Conservation (phyloP, 2,797 vertebrate genomes). For the Hozukius guyotensis region DNA sequence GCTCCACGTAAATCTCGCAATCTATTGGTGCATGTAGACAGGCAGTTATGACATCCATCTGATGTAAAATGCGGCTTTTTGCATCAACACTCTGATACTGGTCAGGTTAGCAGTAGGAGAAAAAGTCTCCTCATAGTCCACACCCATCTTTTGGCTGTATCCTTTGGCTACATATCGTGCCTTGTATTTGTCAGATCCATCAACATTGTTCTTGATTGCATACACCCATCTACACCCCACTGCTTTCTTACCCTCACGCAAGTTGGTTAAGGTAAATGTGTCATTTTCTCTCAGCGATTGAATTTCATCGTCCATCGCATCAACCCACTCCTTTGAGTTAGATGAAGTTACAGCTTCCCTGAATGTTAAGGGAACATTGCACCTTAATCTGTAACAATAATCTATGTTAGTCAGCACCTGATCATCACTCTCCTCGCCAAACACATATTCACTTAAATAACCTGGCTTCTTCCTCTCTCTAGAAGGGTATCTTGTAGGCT, state of each 20-base stretch:
- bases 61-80: not conserved
- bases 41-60: too few relatives aligned
- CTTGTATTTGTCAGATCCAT: not conserved
- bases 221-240: conserved; percentile 10
- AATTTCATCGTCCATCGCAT: not conserved
- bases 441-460: not conserved
- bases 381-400: not conserved
- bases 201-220: not conserved
- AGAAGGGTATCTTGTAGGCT: too few relatives aligned
- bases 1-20: not conserved
- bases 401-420: not conserved
- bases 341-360: not conserved
- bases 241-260: not conserved
- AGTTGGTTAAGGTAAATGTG: not conserved
- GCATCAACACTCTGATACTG: not conserved
- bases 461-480: not conserved
- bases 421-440: not conserved
- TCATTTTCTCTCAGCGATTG: not conserved
- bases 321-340: not conserved
- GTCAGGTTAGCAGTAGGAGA: not conserved
- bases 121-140: not conserved
- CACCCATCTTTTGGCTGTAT: not conserved
- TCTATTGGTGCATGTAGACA: too few relatives aligned
- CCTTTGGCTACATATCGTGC: not conserved
- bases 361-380: not conserved